Base-by-base conservation (phyloP, 1,140 invertebrate species). In the Drosophila asahinai region DNA sequence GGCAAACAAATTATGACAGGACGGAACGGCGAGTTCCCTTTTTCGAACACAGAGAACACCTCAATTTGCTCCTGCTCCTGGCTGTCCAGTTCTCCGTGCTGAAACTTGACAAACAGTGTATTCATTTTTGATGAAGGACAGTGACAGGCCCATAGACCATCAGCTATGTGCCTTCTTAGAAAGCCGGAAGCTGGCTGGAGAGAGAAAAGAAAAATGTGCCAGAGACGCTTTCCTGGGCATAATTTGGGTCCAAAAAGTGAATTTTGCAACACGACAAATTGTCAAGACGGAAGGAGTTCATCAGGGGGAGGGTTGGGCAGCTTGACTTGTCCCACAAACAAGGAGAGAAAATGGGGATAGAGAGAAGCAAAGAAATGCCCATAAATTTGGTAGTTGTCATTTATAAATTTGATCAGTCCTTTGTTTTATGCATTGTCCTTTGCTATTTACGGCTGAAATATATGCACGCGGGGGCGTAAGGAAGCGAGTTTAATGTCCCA, bases 311-410 rank as follows among this genome's bases (percentile, higher is more conserved):
- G 14, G 25, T n/a, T 17, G 54, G 14, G 19, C 15, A 33, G 54
- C 54, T 11, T 25, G 54, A 57, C 52, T 55, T 55, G 52, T 36
- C 33, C 33, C 33, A 22, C 33, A 36, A 19, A 40, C 2, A 9
- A 19, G 38, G 36, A 60, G 59, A 72, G 40, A 42, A 19, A 33
- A 30, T 45, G 25, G n/a, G 55, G 36, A 14, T n/a, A n/a, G 15
- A 17, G 36, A 19, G 14, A 51, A 22, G 60, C 38, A 30, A 30
- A 6, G 14, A 74, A 43, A 59, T 49, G 51, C 54, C 59, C 76
- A 86, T 86, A 64, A 83, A 86, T 86, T 86, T 77, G 58, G 54
- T 45, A 77, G 73, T 83, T 87, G 80, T 78, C 83, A 89, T 84
- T 84, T 89, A 87, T 87, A 89, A 87, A 89, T 87, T 87, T 89